phyloP scores from a whole-genome alignment of 2,113 vertebrate genomes.

The Dascyllus trimaculatus region DNA sequence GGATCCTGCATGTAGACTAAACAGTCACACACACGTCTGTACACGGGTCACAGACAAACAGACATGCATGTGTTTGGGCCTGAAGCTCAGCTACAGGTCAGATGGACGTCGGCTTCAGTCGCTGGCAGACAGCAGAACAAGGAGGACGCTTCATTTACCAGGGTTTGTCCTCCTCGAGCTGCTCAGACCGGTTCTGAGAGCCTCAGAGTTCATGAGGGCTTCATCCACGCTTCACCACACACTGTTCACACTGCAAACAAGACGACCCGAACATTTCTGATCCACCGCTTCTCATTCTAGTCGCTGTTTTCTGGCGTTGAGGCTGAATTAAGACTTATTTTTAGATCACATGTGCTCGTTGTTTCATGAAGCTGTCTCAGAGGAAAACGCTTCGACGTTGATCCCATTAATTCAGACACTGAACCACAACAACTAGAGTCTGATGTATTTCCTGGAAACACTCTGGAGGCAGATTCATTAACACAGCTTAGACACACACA shows the following conservation, averaged over 20 bases:
- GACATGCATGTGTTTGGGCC: neutral
- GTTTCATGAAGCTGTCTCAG: neutral
- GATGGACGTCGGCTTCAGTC: neutral
- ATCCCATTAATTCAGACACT: conserved; percentile 21
- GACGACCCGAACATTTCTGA: neutral
- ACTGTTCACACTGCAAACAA: conserved; percentile 51
- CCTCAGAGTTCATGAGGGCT: conserved; percentile 24
- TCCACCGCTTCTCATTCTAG: conserved; percentile 6
- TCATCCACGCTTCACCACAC: conserved; percentile 26
- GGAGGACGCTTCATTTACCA: conserved; percentile 3
- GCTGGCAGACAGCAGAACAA: neutral
- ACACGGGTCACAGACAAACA: neutral
- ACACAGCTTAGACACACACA: neutral
- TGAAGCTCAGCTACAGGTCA: neutral
- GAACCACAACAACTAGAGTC: neutral
- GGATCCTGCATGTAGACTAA: too few relatives aligned
- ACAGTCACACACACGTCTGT: too few relatives aligned
- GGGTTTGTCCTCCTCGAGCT: neutral
- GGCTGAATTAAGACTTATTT: too few relatives aligned
- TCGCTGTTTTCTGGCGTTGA: neutral
- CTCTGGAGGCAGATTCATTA: neutral
- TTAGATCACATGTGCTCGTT: too few relatives aligned
- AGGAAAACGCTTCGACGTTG: conserved; percentile 10
- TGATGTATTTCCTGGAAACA: neutral
- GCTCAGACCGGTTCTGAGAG: conserved; percentile 43